Evolutionary conservation across 1,140 invertebrate genomes (phyloP), one percentile per base, ranked within the genome.

Genomic region (Caenorhabditis remanei): DNA sequence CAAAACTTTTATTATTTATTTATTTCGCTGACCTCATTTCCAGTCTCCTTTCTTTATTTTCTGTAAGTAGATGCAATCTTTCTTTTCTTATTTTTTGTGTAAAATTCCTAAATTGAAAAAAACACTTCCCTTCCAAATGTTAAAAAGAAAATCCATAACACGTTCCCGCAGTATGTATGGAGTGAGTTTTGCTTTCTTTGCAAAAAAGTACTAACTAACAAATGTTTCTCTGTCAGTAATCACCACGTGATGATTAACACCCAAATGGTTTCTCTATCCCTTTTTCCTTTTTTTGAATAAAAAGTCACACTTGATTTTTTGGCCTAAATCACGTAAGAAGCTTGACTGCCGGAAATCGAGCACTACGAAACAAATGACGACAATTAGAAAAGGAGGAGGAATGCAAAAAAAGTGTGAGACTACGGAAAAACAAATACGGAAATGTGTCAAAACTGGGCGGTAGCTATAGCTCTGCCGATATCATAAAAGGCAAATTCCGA

Each of bases 221-320:
- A 79, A 79, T 79, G 71, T 79, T 79, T 50, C 46, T 79, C 71
- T 79, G 43, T 79, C 71, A 79, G 71, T 79, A 79, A 79, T 79
- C 71, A 79, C 71, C 71, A 79, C 71, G 71, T 79, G 71, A 79
- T 79, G 71, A 79, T 79, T 79, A 79, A 79, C 71, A 79, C 43
- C 46, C 71, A 43, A 79, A 50, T 24, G 13, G n/a, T 24, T 40
- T 21, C 41, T 50, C 46, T 4, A 46, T 24, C 7, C 53, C 19
- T 4, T 79, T 50, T 79, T 79, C 24, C 11, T 14, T 46, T 71
- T 46, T 79, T 50, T 50, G 4, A 13, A 50, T 46, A 46, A 43
- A 79, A 79, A 43, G 46, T 79, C 71, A 48, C 71, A 79, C 71
- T 50, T 79, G 71, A 79, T 79, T 79, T 79, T 79, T 50, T 24